Conservation (phyloP, 2,113 vertebrate species). For the Sceloporus undulatus region DNA sequence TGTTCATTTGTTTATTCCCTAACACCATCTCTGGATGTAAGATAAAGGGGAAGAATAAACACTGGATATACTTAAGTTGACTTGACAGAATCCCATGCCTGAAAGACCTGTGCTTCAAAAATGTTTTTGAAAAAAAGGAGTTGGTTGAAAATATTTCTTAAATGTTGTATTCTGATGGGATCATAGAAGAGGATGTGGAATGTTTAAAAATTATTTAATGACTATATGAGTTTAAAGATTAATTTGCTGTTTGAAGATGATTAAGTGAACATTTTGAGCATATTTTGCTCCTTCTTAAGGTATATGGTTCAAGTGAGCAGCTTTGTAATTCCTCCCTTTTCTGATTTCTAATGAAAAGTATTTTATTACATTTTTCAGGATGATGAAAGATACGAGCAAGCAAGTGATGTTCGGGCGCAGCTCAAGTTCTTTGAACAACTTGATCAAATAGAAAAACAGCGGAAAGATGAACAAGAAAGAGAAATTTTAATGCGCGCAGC, state of each 20-base stretch:
- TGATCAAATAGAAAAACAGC: slow-evolving; percentile 93
- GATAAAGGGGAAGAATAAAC: neutral
- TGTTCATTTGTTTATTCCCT: neutral
- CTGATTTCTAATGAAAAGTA: slow-evolving; percentile 40
- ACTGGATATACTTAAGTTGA: neutral
- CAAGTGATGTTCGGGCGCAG: slow-evolving; percentile 91
- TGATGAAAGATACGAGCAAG: slow-evolving; percentile 89
- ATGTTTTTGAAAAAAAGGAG: slow-evolving; percentile 36
- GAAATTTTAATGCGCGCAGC: slow-evolving; percentile 95
- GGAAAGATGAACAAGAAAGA: slow-evolving; percentile 93
- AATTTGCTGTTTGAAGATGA: slow-evolving; percentile 55
- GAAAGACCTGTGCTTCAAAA: neutral
- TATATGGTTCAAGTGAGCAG: slow-evolving; percentile 41
- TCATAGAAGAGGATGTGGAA: slow-evolving; percentile 40
- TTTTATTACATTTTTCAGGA: slow-evolving; percentile 79
- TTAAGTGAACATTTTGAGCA: slow-evolving; percentile 52
- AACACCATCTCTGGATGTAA: neutral
- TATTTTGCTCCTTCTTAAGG: neutral
- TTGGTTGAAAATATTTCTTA: slow-evolving; percentile 50
- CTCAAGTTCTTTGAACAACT: slow-evolving; percentile 97
- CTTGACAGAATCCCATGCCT: neutral
- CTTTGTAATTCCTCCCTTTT: slow-evolving; percentile 32
- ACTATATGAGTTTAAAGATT: slow-evolving; percentile 58
- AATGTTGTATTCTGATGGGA: slow-evolving; percentile 65
- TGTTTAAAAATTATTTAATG: neutral